phyloP scores from a whole-genome alignment of 2,113 vertebrate species.

The Otis tarda region DNA sequence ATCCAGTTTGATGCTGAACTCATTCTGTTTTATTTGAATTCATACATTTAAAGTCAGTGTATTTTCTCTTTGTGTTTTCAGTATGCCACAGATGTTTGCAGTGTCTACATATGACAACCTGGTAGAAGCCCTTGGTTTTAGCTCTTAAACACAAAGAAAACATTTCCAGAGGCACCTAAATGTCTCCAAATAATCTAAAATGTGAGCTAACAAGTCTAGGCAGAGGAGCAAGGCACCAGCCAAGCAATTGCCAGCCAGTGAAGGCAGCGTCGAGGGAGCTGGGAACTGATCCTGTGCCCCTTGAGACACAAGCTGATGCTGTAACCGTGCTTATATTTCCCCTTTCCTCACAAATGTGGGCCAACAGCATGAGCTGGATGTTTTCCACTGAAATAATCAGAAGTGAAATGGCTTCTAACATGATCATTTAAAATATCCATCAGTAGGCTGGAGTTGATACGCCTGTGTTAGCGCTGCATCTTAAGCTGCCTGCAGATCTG shows the following conservation, averaged over 20 bases:
- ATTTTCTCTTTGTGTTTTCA: neutral
- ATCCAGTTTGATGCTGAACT: neutral
- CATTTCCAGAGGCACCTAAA: neutral
- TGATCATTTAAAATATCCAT: neutral
- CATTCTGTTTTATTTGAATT: neutral
- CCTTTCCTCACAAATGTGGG: neutral
- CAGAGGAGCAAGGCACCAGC: neutral
- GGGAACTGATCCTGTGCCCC: neutral
- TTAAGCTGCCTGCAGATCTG: neutral
- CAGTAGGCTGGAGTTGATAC: neutral
- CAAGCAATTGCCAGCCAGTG: neutral
- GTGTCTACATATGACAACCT: neutral
- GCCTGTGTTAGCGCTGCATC: neutral
- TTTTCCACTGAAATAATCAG: neutral
- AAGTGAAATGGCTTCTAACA: neutral
- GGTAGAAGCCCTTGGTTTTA: neutral
- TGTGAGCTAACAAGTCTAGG: neutral
- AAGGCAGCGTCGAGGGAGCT: fast-evolving
- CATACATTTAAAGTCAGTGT: neutral
- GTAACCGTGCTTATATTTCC: neutral
- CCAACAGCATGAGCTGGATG: neutral
- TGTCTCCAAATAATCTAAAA: neutral
- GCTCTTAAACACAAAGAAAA: neutral
- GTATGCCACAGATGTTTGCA: neutral
- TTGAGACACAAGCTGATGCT: neutral